A percentile compares a stretch with the other conserved stretches of the same genome.
phyloP scores from a whole-genome alignment of 2,888 invertebrate genomes.

The Mycogona germanica region DNA sequence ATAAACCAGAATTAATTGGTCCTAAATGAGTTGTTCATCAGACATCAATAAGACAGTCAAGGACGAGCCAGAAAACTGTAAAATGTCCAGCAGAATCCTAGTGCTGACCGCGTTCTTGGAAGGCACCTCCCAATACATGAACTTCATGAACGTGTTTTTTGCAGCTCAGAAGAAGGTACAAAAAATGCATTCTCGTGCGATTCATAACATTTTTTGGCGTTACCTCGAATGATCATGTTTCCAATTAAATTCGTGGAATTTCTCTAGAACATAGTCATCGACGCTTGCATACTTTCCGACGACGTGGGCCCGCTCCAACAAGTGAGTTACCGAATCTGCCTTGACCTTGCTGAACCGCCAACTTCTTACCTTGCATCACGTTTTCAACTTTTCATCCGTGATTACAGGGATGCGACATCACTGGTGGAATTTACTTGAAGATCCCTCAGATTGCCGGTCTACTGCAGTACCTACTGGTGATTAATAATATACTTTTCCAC shows the following conservation, averaged over 20 bases:
- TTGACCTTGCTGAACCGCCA: not conserved
- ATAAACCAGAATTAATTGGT: conserved; percentile 2
- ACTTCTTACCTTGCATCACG: not conserved
- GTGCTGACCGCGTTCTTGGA: conserved; percentile 77
- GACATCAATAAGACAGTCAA: conserved; percentile 35
- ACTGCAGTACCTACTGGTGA: conserved; percentile 70
- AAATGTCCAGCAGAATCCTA: conserved; percentile 40
- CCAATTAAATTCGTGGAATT: conserved; percentile 5
- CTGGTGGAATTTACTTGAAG: conserved; percentile 80
- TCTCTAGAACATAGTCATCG: conserved; percentile 63
- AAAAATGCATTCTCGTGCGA: conserved; percentile 1
- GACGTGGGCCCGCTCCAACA: conserved; percentile 85
- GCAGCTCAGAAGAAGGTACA: conserved; percentile 68
- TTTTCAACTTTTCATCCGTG: not conserved
- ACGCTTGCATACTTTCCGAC: conserved; percentile 84
- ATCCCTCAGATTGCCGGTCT: conserved; percentile 76
- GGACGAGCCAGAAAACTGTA: conserved; percentile 35
- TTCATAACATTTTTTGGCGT: conserved; percentile 4
- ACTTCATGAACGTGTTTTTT: conserved; percentile 97
- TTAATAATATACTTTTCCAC: conserved; percentile 5
- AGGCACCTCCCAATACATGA: conserved; percentile 91
- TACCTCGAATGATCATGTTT: too few species aligned
- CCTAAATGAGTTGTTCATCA: not conserved
- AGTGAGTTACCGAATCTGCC: conserved; percentile 25
- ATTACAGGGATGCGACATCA: conserved; percentile 76